Conservation (phyloP, 2,797 vertebrate species). For the Hybognathus amarus region DNA sequence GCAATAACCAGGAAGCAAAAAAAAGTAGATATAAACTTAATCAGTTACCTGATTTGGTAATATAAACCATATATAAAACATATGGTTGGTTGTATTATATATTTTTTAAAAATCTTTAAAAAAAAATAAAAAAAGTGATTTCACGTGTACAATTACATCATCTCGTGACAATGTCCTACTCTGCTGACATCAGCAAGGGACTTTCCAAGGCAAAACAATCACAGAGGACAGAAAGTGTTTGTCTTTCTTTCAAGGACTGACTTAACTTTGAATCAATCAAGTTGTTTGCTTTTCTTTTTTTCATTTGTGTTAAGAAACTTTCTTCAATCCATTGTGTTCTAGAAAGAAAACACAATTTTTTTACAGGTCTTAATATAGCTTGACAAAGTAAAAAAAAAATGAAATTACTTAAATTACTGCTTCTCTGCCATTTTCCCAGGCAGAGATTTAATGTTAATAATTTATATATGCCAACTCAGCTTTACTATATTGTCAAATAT, state of each 20-base stretch:
- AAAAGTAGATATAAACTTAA: not conserved
- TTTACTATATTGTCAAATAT: slow-evolving; percentile 20
- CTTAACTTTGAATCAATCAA: not conserved
- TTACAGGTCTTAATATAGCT: not conserved
- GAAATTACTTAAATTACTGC: not conserved
- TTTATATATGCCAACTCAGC: not conserved
- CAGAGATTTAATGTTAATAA: not conserved
- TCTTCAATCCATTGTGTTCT: slow-evolving; percentile 5
- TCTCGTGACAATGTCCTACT: not conserved
- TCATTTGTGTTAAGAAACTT: not conserved
- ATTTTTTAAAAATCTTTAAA: too few species aligned
- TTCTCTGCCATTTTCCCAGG: not conserved
- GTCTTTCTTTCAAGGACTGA: not conserved
- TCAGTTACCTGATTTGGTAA: not conserved
- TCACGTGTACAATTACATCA: slow-evolving; percentile 12
- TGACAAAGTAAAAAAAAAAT: not conserved
- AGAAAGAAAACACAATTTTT: not conserved
- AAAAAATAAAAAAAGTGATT: not conserved
- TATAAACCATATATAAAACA: too few species aligned
- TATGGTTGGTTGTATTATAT: too few species aligned
- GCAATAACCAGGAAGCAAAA: not conserved
- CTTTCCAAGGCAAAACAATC: not conserved
- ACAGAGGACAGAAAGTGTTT: not conserved
- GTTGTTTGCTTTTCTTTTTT: not conserved
- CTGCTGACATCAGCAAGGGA: not conserved